These are phyloP conservation scores for Oncorhynchus nerka DNA, from an alignment of 2,113 vertebrate genomes.

Conservation along the genomic window DNA sequence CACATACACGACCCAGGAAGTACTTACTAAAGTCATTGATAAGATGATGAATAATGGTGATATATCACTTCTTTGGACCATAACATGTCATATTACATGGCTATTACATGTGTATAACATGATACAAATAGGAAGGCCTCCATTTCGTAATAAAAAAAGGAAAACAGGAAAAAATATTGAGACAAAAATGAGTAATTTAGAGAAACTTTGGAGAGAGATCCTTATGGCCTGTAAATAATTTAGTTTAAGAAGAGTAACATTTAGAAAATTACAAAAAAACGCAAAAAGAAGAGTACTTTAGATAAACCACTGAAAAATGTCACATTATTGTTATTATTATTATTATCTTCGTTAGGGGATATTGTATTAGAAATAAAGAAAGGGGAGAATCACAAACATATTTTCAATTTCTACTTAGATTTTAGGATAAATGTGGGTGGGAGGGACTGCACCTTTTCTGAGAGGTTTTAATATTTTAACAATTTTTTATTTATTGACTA, in stretches of 20 bases:
- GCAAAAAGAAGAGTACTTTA: slow-evolving; percentile 77
- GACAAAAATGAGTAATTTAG: slow-evolving; percentile 68
- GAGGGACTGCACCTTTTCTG: slow-evolving; percentile 64
- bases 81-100: slow-evolving; percentile 37
- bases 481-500: slow-evolving; percentile 79
- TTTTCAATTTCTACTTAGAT: slow-evolving; percentile 78
- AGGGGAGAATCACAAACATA: slow-evolving; percentile 72
- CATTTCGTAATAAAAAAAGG: slow-evolving; percentile 67
- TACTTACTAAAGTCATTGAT: slow-evolving; percentile 44
- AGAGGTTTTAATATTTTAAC: slow-evolving; percentile 75
- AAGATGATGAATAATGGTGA: slow-evolving; percentile 56
- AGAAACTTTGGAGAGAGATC: slow-evolving; percentile 64
- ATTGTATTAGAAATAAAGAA: slow-evolving; percentile 74
- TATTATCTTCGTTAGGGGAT: slow-evolving; percentile 63
- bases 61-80: slow-evolving; percentile 65
- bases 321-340: slow-evolving; percentile 65
- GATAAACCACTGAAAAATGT: slow-evolving; percentile 70
- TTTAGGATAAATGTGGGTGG: slow-evolving; percentile 65
- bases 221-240: slow-evolving; percentile 74
- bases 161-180: slow-evolving; percentile 12
- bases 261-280: slow-evolving; percentile 46
- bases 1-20: slow-evolving; percentile 24
- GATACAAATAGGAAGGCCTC: slow-evolving; percentile 64
- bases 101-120: slow-evolving; percentile 60
- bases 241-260: slow-evolving; percentile 75